Evolutionary conservation across 2,888 invertebrate genomes (phyloP).

Genomic region (Drosophila eohydei): DNA sequence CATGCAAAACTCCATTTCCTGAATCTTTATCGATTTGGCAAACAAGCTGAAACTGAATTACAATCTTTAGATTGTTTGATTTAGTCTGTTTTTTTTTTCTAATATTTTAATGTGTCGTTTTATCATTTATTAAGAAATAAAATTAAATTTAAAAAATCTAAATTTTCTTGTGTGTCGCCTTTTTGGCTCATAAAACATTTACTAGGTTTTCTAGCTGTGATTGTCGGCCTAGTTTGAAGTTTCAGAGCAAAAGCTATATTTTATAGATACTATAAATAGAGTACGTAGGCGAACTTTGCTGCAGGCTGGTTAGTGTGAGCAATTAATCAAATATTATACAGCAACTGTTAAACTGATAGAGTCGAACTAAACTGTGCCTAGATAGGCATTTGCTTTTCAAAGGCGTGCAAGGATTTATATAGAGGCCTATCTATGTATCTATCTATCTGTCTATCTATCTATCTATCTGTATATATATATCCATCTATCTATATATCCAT

Average conservation of each 20-base stretch:
- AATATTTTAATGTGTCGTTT: no score
- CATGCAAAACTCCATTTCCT: conserved; percentile 14
- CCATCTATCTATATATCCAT: neutral
- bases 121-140: no score
- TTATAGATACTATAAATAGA: neutral
- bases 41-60: neutral
- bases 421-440: no score
- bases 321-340: neutral
- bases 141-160: no score
- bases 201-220: no score
- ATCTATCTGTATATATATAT: neutral
- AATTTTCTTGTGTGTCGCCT: no score
- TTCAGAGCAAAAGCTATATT: neutral
- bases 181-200: no score
- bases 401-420: neutral
- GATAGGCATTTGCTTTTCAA: neutral
- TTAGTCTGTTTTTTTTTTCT: neutral
- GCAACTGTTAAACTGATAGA: neutral
- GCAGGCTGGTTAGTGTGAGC: neutral
- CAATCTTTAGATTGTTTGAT: neutral
- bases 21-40: neutral
- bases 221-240: neutral
- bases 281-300: neutral
- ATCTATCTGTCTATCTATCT: neutral
- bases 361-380: neutral